Evolutionary conservation across 2,888 invertebrate genomes (phyloP), one percentile per base, ranked within the genome.

Genomic region (Physocephala rufipes): DNA sequence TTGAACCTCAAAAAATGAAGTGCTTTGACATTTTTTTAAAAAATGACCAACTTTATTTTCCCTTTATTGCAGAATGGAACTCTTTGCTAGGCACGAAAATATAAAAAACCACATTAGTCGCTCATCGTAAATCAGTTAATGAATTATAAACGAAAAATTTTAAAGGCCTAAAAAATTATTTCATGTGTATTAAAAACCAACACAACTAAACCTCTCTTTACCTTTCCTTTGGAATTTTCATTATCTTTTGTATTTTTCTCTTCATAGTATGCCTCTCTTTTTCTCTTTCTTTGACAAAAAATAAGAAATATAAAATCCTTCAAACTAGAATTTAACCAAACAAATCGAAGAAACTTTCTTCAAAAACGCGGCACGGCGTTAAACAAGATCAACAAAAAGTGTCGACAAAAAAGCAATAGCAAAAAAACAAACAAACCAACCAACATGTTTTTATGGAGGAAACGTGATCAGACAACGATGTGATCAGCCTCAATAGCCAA

Each of bases 271-370:
- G 36, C 9, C 24, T 15, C 62, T 45, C 62, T 62, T 43, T 36
- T 19, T 16, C 30, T 36, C 26, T 15, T 5, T 12, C 28, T 36
- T 36, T 36, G 7, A n/a, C 61, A 43, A 12, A 30, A 62, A 43
- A 16, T n/a, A n/a, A n/a, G n/a, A 43, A 45, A 53, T 13, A 9
- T 21, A 15, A 24, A 53, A 53, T 43, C 1, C 43, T n/a, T 15
- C 26, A 59, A 28, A 16, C 16, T 28, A 59, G 28, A 59, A 26
- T 28, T 16, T 24, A 28, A 13, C 26, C 5, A 28, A 59, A 26
- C 49, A 47, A 64, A 45, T 16, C 24, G 26, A 9, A 64, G 36
- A 36, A 66, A 66, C 66, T 66, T 66, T 66, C 66, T 66, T 66
- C 36, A 19, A 15, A 28, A 26, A 2, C 30, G 30, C 7, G n/a